Percentiles rank a stretch among this genome's conserved stretches.
phyloP scores from a whole-genome alignment of 2,888 invertebrate genomes.

The Lobophora halterata region DNA sequence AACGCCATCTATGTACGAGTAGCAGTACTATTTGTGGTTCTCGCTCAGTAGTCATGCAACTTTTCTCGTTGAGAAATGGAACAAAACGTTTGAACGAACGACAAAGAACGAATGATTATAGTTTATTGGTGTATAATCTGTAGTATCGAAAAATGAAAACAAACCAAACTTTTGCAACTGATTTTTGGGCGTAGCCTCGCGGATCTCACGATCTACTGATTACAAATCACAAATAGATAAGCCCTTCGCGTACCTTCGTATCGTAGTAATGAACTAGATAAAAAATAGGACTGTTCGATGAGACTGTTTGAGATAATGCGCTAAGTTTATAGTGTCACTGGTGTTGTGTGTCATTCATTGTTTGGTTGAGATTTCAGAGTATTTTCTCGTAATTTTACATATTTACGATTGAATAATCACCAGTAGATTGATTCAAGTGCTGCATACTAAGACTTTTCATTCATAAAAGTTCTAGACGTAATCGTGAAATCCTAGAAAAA shows the following conservation, averaged over 20 bases:
- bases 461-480: slow-evolving; percentile 38
- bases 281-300: slow-evolving; percentile 42
- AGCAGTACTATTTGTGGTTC: too few species aligned
- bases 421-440: neutral
- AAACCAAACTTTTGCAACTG: slow-evolving; percentile 43
- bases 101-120: too few species aligned
- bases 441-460: slow-evolving; percentile 39
- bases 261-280: slow-evolving; percentile 55
- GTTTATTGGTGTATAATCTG: too few species aligned
- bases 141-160: neutral
- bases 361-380: slow-evolving; percentile 9
- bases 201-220: slow-evolving; percentile 50
- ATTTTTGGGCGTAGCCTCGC: slow-evolving; percentile 71
- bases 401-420: neutral
- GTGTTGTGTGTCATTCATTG: slow-evolving; percentile 18
- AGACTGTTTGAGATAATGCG: slow-evolving; percentile 41
- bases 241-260: slow-evolving; percentile 37
- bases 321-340: slow-evolving; percentile 16
- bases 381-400: neutral
- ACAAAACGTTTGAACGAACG: slow-evolving; percentile 5
- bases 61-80: slow-evolving; percentile 46
- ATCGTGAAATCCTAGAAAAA: slow-evolving; percentile 17
- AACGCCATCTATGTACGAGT: too few species aligned
- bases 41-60: too few species aligned
- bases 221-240: slow-evolving; percentile 67